Conservation (phyloP, 2,113 vertebrate genomes). For the Planiliza haematocheilus region DNA sequence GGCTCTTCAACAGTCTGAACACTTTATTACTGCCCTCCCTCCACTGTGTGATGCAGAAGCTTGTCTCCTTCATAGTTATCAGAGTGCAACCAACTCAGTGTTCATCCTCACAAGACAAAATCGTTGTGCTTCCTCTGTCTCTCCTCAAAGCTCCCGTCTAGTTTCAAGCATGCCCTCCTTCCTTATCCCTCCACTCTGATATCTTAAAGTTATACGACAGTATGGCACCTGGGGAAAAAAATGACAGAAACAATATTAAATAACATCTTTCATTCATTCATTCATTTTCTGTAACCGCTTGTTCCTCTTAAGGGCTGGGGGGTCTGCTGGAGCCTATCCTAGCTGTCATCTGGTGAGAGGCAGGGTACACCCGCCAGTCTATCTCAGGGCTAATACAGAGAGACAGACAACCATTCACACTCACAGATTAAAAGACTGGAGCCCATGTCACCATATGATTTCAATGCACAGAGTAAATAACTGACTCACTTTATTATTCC, state of each 20-base stretch:
- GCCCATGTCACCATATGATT: too few species aligned
- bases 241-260: not conserved
- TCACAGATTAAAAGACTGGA: too few species aligned
- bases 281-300: too few species aligned
- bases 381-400: too few species aligned
- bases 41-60: not conserved
- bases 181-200: not conserved
- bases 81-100: not conserved
- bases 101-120: not conserved
- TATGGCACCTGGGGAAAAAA: slow-evolving; percentile 29
- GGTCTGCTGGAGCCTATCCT: too few species aligned
- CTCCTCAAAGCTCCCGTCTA: not conserved
- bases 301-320: too few species aligned
- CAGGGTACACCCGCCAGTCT: too few species aligned
- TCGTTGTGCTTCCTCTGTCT: not conserved
- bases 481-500: too few species aligned
- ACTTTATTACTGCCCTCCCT: slow-evolving; percentile 2
- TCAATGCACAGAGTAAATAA: too few species aligned
- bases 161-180: not conserved
- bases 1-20: slow-evolving; percentile 1
- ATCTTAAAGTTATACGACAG: not conserved
- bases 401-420: too few species aligned
- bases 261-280: too few species aligned
- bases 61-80: slow-evolving; percentile 42
- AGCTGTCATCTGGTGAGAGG: too few species aligned